phyloP scores from a whole-genome alignment of 2,113 vertebrate genomes.

The Neopipo cinnamomea region DNA sequence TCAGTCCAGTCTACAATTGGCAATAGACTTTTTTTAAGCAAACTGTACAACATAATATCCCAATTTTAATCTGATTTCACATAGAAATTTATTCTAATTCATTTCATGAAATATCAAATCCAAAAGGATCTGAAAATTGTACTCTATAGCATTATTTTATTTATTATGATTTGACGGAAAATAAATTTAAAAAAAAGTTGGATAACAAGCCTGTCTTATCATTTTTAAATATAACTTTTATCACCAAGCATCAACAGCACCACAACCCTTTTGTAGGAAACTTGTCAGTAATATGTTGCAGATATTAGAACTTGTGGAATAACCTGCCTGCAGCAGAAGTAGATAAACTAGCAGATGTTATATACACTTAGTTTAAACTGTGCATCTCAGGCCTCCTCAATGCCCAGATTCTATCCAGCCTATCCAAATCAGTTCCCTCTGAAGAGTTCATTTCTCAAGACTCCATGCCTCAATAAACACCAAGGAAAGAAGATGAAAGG shows the following conservation, averaged over 20 bases:
- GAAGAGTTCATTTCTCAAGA: background rate
- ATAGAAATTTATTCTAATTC: background rate
- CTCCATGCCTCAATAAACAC: background rate
- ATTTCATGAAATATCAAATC: background rate
- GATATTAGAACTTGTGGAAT: background rate
- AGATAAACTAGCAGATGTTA: background rate
- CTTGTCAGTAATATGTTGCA: background rate
- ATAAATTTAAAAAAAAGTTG: background rate
- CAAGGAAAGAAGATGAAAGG: background rate
- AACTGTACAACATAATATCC: background rate
- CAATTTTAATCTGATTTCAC: background rate
- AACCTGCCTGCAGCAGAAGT: background rate
- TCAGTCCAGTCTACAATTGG: background rate
- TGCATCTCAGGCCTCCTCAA: background rate
- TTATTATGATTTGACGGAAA: background rate
- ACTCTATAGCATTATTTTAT: background rate
- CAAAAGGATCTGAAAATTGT: background rate
- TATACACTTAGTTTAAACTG: background rate
- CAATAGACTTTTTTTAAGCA: background rate
- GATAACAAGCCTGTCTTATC: fast-evolving
- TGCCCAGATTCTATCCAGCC: background rate
- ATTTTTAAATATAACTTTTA: background rate
- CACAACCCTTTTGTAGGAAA: background rate
- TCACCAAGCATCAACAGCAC: background rate
- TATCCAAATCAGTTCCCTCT: background rate